Evolutionary conservation across 2,113 vertebrate genomes (phyloP).

Genomic region (Gymnarchus niloticus): DNA sequence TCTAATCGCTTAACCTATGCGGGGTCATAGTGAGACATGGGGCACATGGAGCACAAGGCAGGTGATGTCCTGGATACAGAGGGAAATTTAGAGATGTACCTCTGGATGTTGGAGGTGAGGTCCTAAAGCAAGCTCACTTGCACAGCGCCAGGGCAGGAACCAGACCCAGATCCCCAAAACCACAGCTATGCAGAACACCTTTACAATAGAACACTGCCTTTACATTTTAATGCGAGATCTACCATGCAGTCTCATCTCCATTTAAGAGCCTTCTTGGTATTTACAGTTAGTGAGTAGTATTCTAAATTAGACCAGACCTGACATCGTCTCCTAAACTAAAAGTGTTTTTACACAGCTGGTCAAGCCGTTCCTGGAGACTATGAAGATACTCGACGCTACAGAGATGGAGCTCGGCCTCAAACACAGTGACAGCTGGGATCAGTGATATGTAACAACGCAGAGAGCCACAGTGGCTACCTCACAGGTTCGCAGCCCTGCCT

Average conservation of each 20-base stretch:
- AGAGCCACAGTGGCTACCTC: background rate
- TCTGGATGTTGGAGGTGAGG: no score
- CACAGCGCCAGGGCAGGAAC: background rate
- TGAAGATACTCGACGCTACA: no score
- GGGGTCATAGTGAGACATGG: no score
- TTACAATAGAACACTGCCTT: background rate
- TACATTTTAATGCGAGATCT: background rate
- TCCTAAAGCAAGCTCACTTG: no score
- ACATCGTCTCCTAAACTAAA: background rate
- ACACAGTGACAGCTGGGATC: no score
- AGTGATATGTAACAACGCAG: background rate
- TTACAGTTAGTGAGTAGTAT: background rate
- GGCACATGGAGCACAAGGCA: no score
- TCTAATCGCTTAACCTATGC: background rate
- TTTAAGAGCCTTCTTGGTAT: background rate
- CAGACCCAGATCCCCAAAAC: background rate
- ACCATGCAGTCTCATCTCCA: background rate
- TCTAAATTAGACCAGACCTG: background rate
- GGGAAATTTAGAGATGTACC: no score
- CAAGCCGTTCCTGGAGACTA: background rate
- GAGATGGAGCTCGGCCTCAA: no score
- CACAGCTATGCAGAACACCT: background rate
- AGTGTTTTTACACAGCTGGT: background rate
- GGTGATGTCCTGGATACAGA: no score
- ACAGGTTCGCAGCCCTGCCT: no score